Conservation (phyloP, 2,797 vertebrate genomes). For the Hippopotamyrus pictus region DNA sequence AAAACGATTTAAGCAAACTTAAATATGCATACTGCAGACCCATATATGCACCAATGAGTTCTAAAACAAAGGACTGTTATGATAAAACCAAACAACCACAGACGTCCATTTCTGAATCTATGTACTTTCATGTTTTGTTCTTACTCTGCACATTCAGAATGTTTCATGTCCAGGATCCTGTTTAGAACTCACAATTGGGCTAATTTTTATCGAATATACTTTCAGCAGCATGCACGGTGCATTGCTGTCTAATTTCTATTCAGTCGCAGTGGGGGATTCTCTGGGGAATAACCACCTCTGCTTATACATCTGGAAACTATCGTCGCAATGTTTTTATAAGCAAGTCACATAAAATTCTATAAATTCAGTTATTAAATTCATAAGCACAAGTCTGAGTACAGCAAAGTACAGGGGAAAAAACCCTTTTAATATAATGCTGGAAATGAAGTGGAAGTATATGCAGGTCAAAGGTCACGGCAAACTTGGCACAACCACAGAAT, state of each 20-base stretch:
- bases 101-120: background rate
- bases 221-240: slow-evolving; percentile 13
- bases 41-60: background rate
- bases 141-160: background rate
- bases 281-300: slow-evolving; percentile 29
- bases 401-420: background rate
- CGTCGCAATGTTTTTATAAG: slow-evolving; percentile 40
- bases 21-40: background rate
- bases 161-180: background rate
- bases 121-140: background rate
- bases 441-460: background rate
- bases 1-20: background rate
- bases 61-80: background rate
- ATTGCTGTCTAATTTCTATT: slow-evolving; percentile 30
- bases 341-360: slow-evolving; percentile 40
- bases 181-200: background rate
- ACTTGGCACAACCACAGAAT: background rate
- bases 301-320: slow-evolving; percentile 43
- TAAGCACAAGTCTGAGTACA: slow-evolving; percentile 28
- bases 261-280: slow-evolving; percentile 26
- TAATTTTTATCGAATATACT: background rate
- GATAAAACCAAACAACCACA: background rate
- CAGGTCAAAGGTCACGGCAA: background rate
- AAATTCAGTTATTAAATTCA: slow-evolving; percentile 45
- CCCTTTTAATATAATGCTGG: background rate